phyloP scores from a whole-genome alignment of 30 jellyfish, hydroid and myxozoan species.

The Hydra vulgaris region DNA sequence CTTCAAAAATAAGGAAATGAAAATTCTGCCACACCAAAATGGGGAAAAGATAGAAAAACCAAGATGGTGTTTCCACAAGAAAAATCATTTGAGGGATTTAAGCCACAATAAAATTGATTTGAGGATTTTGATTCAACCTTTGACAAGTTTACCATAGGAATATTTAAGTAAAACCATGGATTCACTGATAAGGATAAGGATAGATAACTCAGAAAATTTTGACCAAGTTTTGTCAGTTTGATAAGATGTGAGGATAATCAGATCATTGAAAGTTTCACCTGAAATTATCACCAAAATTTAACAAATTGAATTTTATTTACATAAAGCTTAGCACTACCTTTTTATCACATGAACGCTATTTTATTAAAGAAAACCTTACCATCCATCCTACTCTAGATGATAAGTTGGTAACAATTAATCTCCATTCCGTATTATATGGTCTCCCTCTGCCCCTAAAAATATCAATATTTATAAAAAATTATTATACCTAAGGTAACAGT shows the following conservation, averaged over 20 bases:
- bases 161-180: not conserved
- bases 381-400: constrained; percentile 29
- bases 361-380: not conserved
- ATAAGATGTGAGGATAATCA: not conserved
- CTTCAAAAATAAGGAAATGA: not conserved
- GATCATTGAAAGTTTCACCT: not conserved
- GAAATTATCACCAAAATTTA: not conserved
- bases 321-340: not conserved
- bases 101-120: not conserved
- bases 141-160: not conserved
- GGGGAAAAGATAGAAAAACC: not conserved
- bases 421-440: constrained; percentile 33
- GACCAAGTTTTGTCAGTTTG: not conserved
- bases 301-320: not conserved
- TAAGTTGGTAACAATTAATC: constrained; percentile 17
- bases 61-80: not conserved
- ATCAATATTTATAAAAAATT: not conserved
- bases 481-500: no score
- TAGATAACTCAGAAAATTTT: not conserved
- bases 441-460: constrained; percentile 15
- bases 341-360: not conserved
- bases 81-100: not conserved
- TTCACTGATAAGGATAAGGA: not conserved
- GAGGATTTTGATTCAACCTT: not conserved
- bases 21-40: not conserved